phyloP scores from a whole-genome alignment of 2,888 invertebrate genomes.

The Graphium colonna region DNA sequence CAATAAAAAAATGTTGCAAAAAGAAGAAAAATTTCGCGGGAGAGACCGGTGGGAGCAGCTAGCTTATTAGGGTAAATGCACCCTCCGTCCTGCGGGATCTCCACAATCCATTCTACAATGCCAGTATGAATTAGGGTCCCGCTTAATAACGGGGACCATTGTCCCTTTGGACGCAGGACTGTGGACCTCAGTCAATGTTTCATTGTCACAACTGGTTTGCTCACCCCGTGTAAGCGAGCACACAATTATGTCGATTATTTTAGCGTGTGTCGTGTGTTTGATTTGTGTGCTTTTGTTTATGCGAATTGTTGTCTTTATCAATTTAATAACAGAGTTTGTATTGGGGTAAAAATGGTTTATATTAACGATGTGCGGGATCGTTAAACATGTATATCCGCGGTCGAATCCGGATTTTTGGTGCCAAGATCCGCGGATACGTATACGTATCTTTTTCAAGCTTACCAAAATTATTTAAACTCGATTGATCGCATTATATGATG shows the following conservation, averaged over 20 bases:
- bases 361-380: no score
- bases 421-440: no score
- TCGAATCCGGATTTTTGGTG: no score
- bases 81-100: conserved; percentile 13
- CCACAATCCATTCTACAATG: conserved; percentile 17
- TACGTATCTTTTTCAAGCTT: no score
- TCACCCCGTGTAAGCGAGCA: background rate
- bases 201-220: conserved; percentile 9
- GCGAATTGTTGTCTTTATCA: background rate
- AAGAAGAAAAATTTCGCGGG: no score
- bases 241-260: background rate
- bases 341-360: background rate
- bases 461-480: no score
- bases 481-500: no score
- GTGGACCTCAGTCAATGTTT: conserved; percentile 12
- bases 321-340: background rate
- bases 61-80: conserved; percentile 9
- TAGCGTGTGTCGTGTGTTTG: background rate
- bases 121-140: conserved; percentile 16
- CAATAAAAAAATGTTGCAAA: no score
- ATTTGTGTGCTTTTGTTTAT: background rate
- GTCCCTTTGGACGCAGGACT: conserved; percentile 8
- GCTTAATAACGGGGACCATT: conserved; percentile 15
- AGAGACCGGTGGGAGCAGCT: no score
- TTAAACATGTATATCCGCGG: no score